phyloP scores from a whole-genome alignment of 2,113 vertebrate species.

The Callocephalon fimbriatum region DNA sequence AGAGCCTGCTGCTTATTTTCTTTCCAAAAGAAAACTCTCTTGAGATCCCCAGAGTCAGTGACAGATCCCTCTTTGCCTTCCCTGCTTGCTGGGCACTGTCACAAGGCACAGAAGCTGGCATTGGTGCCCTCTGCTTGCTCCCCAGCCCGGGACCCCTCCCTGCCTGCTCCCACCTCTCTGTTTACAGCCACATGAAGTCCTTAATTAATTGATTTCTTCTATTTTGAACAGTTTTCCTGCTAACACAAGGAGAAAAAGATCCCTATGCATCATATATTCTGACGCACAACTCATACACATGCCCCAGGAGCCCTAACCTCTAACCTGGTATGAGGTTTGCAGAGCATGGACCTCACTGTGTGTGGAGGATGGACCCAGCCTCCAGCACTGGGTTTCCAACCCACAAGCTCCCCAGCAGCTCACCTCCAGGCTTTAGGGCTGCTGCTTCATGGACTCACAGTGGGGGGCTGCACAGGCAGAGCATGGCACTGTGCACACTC shows the following conservation, averaged over 20 bases:
- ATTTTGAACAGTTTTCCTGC: not conserved
- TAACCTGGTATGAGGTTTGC: not conserved
- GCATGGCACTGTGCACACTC: accelerated
- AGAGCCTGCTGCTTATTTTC: not conserved
- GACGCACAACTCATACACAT: not conserved
- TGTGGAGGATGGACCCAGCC: not conserved
- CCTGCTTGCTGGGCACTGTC: not conserved
- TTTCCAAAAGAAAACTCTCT: not conserved
- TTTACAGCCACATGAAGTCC: not conserved
- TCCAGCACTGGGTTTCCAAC: accelerated
- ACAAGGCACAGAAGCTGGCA: not conserved
- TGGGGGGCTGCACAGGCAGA: not conserved
- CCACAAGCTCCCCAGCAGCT: not conserved
- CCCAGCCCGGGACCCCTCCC: not conserved
- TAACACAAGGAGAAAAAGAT: not conserved
- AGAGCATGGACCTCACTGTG: accelerated
- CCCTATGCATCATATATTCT: not conserved
- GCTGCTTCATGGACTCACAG: not conserved
- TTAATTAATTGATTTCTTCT: not conserved
- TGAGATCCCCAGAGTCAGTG: not conserved
- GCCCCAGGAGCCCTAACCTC: not conserved
- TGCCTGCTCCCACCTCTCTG: not conserved
- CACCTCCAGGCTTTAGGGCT: not conserved
- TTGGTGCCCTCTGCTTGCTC: not conserved
- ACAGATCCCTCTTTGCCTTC: not conserved